Percentiles rank a stretch among this genome's conserved stretches.
Evolutionary conservation across 2,797 vertebrate genomes (phyloP).

Genomic region (Melanotaenia maccullochi): DNA sequence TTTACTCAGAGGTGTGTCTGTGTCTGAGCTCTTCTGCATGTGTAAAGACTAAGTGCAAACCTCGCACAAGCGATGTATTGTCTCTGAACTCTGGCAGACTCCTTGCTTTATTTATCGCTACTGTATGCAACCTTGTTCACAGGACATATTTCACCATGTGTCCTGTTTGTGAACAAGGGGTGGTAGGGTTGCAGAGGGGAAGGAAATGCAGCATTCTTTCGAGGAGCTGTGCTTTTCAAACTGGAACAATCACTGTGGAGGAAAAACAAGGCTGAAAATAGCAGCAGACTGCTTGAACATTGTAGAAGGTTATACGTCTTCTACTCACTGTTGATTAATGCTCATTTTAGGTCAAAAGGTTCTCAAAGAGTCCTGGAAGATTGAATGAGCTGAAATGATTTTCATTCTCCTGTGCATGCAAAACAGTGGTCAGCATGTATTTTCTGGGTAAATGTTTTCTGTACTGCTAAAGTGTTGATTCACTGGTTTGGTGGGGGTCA

Average conservation of each 20-base stretch:
- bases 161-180: slow-evolving; percentile 61
- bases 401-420: neutral
- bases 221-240: slow-evolving; percentile 64
- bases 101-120: slow-evolving; percentile 22
- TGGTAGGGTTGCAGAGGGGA: slow-evolving; percentile 56
- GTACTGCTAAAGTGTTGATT: neutral
- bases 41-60: slow-evolving; percentile 2
- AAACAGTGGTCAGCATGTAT: neutral
- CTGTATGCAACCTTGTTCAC: slow-evolving; percentile 48
- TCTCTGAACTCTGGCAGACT: slow-evolving; percentile 28
- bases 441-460: neutral
- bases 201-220: slow-evolving; percentile 81
- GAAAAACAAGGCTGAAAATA: slow-evolving; percentile 80
- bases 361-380: slow-evolving; percentile 13
- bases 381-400: neutral
- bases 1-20: slow-evolving; percentile 11
- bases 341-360: slow-evolving; percentile 56
- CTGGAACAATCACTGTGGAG: slow-evolving; percentile 75
- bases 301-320: slow-evolving; percentile 43
- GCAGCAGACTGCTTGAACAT: slow-evolving; percentile 40
- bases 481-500: fast-evolving
- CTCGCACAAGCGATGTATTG: slow-evolving; percentile 14
- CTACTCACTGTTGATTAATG: slow-evolving; percentile 40
- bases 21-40: slow-evolving; percentile 14
- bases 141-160: slow-evolving; percentile 60